A percentile compares a stretch with the other conserved stretches of the same genome.
Conservation (phyloP, 2,797 vertebrate genomes). For the Rhinatrema bivittatum region DNA sequence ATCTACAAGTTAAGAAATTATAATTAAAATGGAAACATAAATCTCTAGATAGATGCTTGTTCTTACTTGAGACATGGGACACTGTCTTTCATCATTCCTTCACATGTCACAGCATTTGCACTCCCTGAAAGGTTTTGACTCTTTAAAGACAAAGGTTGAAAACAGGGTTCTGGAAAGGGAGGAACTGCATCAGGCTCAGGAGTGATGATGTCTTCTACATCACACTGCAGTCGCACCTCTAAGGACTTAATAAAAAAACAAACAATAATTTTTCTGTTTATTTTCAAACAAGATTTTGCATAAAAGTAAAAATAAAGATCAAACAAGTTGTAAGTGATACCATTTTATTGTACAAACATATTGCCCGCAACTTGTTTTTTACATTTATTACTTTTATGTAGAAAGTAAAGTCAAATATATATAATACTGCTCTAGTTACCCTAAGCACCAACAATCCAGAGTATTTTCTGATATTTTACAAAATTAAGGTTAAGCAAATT, state of each 20-base stretch:
- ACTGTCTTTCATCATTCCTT: constrained; percentile 75
- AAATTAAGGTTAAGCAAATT: no score
- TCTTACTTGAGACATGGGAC: constrained; percentile 83
- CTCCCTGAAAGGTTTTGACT: constrained; percentile 67
- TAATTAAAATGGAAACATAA: no score
- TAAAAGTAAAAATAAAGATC: not conserved
- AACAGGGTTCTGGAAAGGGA: constrained; percentile 72
- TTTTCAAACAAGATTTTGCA: not conserved
- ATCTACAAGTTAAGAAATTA: no score
- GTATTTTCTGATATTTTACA: no score
- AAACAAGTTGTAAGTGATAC: not conserved
- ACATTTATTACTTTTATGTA: no score
- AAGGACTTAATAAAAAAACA: constrained; percentile 67
- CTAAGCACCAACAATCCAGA: no score
- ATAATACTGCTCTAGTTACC: no score
- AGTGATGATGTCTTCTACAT: constrained; percentile 82
- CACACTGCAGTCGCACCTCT: constrained; percentile 84
- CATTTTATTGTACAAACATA: no score
- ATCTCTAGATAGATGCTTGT: no score
- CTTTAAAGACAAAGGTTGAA: constrained; percentile 70
- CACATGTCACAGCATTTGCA: constrained; percentile 68
- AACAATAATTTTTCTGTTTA: constrained; percentile 11
- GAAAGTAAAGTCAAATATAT: no score
- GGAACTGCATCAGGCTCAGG: constrained; percentile 83
- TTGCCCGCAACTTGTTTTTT: no score